phyloP scores from a whole-genome alignment of 2,113 vertebrate species.

The Ceyx cyanopectus region DNA sequence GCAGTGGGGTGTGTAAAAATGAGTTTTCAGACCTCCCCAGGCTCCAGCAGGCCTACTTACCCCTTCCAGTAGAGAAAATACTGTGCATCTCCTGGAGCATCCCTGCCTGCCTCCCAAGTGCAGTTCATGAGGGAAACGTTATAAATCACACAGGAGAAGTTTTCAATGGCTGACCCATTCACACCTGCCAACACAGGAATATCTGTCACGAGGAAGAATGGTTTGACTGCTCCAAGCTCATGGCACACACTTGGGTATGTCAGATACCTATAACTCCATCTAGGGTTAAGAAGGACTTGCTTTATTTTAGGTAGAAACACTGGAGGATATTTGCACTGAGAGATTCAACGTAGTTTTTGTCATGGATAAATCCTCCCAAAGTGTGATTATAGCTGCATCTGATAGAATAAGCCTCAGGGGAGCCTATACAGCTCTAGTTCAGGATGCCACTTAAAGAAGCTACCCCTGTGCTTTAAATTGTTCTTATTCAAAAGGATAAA shows the following conservation, averaged over 20 bases:
- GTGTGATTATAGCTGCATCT: neutral
- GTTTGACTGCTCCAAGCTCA: neutral
- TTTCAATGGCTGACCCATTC: conserved; percentile 18
- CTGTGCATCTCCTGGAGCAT: conserved; percentile 58
- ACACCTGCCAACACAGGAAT: conserved; percentile 27
- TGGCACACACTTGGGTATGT: accelerated
- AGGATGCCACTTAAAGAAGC: neutral
- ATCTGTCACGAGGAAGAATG: neutral
- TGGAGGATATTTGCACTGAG: neutral
- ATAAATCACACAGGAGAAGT: conserved; percentile 70
- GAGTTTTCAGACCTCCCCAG: neutral
- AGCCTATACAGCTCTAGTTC: neutral
- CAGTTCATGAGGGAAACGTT: conserved; percentile 67
- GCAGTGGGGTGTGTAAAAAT: neutral
- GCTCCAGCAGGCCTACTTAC: neutral
- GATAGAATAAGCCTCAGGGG: neutral
- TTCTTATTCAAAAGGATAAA: neutral
- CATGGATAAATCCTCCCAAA: neutral
- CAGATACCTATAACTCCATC: neutral
- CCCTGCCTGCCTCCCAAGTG: conserved; percentile 57
- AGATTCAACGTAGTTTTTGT: neutral
- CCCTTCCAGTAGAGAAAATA: conserved; percentile 51
- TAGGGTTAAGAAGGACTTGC: neutral
- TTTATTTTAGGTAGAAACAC: neutral
- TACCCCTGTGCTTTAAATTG: neutral